Evolutionary conservation across 2,888 invertebrate species (phyloP).

Genomic region (Halictus quadricinctus): DNA sequence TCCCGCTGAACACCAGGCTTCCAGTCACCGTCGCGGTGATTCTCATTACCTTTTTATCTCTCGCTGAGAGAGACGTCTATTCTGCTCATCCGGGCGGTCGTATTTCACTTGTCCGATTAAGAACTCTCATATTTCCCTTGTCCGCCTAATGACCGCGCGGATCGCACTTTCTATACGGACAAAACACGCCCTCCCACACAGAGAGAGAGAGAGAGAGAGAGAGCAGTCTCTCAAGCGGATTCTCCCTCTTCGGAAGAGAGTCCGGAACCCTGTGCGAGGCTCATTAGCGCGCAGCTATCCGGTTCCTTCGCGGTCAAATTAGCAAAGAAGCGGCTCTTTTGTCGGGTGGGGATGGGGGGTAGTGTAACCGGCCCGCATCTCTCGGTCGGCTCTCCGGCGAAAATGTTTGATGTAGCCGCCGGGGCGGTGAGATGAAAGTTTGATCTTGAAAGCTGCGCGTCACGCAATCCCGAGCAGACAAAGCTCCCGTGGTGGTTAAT

Average conservation of each 20-base stretch:
- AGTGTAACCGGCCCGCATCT: neutral
- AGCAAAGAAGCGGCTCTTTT: slow-evolving; percentile 10
- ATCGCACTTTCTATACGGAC: neutral
- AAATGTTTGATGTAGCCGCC: slow-evolving; percentile 38
- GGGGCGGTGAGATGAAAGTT: slow-evolving; percentile 27
- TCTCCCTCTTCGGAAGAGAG: neutral
- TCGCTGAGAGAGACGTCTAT: neutral
- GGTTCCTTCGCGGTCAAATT: slow-evolving; percentile 1
- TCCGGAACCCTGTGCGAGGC: neutral
- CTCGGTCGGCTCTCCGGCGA: neutral
- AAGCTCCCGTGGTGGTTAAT: slow-evolving; percentile 54
- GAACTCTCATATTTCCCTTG: slow-evolving; percentile 10
- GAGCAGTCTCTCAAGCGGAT: neutral
- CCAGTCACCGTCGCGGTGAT: neutral
- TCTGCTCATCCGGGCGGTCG: neutral
- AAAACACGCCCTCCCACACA: neutral
- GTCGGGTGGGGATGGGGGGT: neutral
- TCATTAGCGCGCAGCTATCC: neutral
- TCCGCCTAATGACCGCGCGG: slow-evolving; percentile 6
- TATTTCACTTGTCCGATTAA: neutral
- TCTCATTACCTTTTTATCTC: neutral
- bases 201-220: neutral
- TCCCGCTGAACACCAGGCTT: neutral
- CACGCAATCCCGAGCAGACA: slow-evolving; percentile 46
- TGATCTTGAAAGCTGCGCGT: slow-evolving; percentile 44